These are phyloP conservation scores for Zaprionus gabonicus DNA, from an alignment of 1,140 invertebrate species.

Conservation along the genomic window DNA sequence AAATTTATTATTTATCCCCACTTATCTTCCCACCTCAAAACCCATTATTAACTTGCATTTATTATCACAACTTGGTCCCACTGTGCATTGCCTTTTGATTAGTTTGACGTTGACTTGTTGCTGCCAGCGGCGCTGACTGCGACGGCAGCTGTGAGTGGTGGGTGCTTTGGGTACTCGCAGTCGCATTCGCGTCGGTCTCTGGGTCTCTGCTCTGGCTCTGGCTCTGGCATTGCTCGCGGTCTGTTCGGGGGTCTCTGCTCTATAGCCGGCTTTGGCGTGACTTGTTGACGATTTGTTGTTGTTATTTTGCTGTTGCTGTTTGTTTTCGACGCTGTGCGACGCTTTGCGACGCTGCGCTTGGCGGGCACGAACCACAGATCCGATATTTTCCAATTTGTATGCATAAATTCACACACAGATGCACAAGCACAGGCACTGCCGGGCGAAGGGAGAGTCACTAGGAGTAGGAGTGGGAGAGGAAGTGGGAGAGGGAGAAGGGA, in stretches of 20 bases:
- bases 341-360: conserved; percentile 58
- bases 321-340: conserved; percentile 31
- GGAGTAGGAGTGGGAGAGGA: background rate
- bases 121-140: conserved; percentile 49
- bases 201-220: conserved; percentile 18
- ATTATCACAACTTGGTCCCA: conserved; percentile 16
- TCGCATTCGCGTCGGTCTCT: conserved; percentile 13
- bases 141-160: conserved; percentile 37
- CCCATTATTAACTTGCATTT: background rate
- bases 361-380: conserved; percentile 81
- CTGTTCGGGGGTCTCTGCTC: conserved; percentile 28
- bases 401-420: conserved; percentile 78
- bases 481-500: background rate
- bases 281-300: conserved; percentile 78
- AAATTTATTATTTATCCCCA: background rate
- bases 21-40: background rate
- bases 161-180: conserved; percentile 35
- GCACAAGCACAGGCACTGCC: conserved; percentile 13
- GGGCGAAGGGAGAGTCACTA: conserved; percentile 5
- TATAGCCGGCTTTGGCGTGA: conserved; percentile 77
- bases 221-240: conserved; percentile 11
- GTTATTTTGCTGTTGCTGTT: conserved; percentile 44
- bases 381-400: conserved; percentile 83
- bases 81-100: conserved; percentile 65
- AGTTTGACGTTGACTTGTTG: conserved; percentile 72